Conservation (phyloP, 2,113 vertebrate genomes). For the Ochotona princeps region DNA sequence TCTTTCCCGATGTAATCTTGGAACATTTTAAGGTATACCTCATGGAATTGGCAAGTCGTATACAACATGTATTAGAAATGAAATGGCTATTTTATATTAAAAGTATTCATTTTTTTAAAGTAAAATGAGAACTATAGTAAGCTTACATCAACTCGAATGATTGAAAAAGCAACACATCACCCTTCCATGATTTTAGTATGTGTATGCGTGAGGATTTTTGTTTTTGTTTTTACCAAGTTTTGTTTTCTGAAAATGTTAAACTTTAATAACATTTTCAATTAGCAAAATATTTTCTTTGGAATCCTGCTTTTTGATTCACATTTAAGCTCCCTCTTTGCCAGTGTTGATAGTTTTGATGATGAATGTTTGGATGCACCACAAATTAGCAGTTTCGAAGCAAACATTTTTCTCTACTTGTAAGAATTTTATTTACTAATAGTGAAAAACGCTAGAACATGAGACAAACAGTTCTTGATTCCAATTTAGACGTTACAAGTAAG, state of each 20-base stretch:
- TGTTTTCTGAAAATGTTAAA: conserved; percentile 68
- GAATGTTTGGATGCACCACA: conserved; percentile 42
- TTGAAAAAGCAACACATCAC: background rate
- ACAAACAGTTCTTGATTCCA: background rate
- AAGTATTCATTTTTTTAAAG: conserved; percentile 39
- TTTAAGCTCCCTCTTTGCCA: conserved; percentile 51
- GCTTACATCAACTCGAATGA: conserved; percentile 32
- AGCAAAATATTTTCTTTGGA: conserved; percentile 35
- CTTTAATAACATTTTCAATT: conserved; percentile 45
- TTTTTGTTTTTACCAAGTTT: conserved; percentile 36
- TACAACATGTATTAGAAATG: conserved; percentile 44
- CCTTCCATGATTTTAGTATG: conserved; percentile 27
- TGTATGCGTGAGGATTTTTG: conserved; percentile 47
- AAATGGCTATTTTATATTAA: conserved; percentile 46
- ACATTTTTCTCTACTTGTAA: conserved; percentile 23
- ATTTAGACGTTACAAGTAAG: conserved; percentile 32
- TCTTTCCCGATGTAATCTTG: background rate
- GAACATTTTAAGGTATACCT: conserved; percentile 19
- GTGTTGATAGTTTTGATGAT: conserved; percentile 42
- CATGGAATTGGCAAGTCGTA: conserved; percentile 36
- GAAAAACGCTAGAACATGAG: background rate
- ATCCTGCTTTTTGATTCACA: conserved; percentile 38
- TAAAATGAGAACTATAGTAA: conserved; percentile 31
- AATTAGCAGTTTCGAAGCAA: conserved; percentile 3
- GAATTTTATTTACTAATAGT: conserved; percentile 38